Percentiles rank a stretch among this genome's conserved stretches.
phyloP scores from a whole-genome alignment of 2,113 vertebrate species.

The Halcyon senegalensis region DNA sequence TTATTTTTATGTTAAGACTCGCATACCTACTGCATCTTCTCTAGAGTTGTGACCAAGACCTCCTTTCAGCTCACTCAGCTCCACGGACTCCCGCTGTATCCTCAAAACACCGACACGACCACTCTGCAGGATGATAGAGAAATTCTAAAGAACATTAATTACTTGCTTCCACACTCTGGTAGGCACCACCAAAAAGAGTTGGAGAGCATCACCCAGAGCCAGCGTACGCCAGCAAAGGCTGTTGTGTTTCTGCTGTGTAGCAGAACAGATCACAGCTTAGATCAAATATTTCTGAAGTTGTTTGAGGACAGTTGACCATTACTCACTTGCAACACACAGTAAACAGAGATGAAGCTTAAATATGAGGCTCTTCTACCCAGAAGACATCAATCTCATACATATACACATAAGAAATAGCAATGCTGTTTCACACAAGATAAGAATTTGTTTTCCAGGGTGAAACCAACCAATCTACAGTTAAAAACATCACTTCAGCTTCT shows the following conservation, averaged over 20 bases:
- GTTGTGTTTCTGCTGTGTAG: not conserved
- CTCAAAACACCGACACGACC: not conserved
- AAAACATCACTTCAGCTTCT: not conserved
- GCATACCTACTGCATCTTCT: not conserved
- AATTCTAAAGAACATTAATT: not conserved
- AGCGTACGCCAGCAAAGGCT: not conserved
- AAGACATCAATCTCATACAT: not conserved
- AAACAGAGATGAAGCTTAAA: not conserved
- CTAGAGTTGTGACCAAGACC: not conserved
- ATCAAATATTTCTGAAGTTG: not conserved
- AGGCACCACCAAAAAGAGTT: not conserved
- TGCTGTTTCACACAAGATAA: not conserved
- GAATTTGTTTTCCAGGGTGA: not conserved
- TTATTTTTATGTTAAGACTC: not conserved
- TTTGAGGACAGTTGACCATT: not conserved
- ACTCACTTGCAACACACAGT: not conserved
- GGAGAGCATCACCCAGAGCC: not conserved
- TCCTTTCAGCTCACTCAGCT: not conserved
- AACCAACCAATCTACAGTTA: not conserved
- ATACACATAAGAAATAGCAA: not conserved
- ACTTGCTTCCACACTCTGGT: not conserved
- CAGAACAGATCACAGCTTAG: not conserved
- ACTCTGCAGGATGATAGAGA: not conserved
- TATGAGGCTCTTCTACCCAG: not conserved
- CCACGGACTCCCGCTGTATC: not conserved